phyloP scores from a whole-genome alignment of 2,888 invertebrate genomes.

The Leistus spinibarbis region DNA sequence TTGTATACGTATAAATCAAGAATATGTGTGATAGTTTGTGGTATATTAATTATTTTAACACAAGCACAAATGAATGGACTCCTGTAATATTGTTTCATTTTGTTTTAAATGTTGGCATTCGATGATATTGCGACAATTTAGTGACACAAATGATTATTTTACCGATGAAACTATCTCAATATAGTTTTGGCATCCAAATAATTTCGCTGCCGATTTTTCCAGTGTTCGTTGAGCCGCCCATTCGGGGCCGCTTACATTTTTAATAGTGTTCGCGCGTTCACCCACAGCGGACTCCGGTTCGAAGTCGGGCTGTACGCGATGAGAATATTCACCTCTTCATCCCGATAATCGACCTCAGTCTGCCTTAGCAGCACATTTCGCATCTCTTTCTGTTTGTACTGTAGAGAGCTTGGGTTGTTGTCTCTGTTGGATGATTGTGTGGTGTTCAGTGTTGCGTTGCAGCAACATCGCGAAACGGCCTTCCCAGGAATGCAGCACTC shows the following conservation, averaged over 20 bases:
- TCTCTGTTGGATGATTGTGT: not conserved
- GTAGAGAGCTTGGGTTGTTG: not conserved
- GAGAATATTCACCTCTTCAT: conserved; percentile 3
- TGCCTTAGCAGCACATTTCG: not conserved
- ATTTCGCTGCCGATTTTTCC: not conserved
- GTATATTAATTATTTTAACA: no score
- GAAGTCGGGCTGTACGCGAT: not conserved
- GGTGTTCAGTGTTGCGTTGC: conserved; percentile 16
- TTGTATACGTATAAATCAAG: no score
- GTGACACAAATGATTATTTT: not conserved
- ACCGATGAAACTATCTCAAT: not conserved
- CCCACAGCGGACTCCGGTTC: not conserved
- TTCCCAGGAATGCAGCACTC: conserved; percentile 28
- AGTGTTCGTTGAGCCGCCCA: not conserved
- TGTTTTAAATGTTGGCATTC: no score
- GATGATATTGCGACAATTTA: no score
- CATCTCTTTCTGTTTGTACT: not conserved
- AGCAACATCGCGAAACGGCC: conserved; percentile 18
- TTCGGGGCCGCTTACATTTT: not conserved
- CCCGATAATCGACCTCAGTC: conserved; percentile 2
- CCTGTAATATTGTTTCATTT: no score
- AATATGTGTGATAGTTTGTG: no score
- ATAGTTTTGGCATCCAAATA: not conserved
- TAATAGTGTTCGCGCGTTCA: not conserved
- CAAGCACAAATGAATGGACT: no score